A percentile compares a stretch with the other conserved stretches of the same genome.
These are phyloP conservation scores for Clistopyga incitator DNA, from an alignment of 2,888 invertebrate genomes.

Conservation along the genomic window DNA sequence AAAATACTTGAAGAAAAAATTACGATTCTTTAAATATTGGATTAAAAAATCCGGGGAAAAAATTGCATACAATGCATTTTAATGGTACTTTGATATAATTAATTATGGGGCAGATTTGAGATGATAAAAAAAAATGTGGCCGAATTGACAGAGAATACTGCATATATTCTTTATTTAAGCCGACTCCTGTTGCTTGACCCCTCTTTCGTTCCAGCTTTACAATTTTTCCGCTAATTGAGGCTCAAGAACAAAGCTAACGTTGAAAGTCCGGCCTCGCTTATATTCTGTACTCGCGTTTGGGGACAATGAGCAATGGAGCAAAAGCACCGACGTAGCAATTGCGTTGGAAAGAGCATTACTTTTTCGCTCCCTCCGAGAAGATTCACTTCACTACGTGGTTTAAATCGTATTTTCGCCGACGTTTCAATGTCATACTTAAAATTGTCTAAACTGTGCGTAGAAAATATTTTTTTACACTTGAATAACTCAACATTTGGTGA, in stretches of 20 bases:
- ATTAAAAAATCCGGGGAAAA: no score
- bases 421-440: no score
- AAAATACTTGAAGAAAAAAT: no score
- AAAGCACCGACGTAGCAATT: neutral
- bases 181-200: slow-evolving; percentile 47
- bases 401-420: neutral
- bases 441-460: no score
- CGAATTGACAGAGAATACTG: no score
- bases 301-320: slow-evolving; percentile 10
- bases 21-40: no score
- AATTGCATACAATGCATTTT: no score
- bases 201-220: slow-evolving; percentile 32
- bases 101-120: no score
- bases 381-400: neutral
- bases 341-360: neutral
- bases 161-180: slow-evolving; percentile 20
- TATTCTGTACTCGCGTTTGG: neutral
- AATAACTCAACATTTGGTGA: no score
- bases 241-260: slow-evolving; percentile 41
- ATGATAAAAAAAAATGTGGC: no score
- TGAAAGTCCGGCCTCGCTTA: neutral
- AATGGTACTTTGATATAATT: no score
- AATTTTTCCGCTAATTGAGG: slow-evolving; percentile 55
- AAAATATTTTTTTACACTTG: no score
- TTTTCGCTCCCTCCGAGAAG: neutral